Conservation (phyloP, 2,797 vertebrate species). For the Champsocephalus gunnari region DNA sequence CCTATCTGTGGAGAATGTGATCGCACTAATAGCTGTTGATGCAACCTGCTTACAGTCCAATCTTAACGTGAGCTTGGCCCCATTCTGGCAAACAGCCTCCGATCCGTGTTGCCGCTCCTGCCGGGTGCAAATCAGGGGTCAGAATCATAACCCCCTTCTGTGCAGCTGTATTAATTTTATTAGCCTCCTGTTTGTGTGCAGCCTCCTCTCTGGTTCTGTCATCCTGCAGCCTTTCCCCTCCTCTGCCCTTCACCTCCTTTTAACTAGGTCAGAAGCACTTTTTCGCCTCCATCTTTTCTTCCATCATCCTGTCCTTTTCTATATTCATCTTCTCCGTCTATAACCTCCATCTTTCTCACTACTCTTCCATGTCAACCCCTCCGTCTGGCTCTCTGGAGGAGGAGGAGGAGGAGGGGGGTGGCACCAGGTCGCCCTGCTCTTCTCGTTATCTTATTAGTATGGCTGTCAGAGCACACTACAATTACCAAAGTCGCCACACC, state of each 20-base stretch:
- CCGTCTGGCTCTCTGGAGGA: constrained; percentile 32
- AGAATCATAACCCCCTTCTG: constrained; percentile 14
- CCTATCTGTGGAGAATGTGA: constrained; percentile 4
- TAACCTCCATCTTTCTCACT: constrained; percentile 43
- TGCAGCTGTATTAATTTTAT: constrained; percentile 39
- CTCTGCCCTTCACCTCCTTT: neutral
- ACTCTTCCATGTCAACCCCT: constrained; percentile 32
- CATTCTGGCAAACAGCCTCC: constrained; percentile 34
- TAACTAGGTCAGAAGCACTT: neutral
- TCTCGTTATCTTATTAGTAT: constrained; percentile 76
- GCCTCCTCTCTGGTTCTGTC: neutral
- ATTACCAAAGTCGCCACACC: constrained; percentile 56
- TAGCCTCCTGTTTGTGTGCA: constrained; percentile 8
- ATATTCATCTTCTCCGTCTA: constrained; percentile 5
- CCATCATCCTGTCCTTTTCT: neutral
- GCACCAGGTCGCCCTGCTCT: constrained; percentile 44
- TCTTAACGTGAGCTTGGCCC: neutral
- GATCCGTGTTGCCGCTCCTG: constrained; percentile 1
- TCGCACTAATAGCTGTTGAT: constrained; percentile 21
- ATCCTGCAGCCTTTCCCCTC: neutral
- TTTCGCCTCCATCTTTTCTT: neutral
- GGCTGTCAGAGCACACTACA: constrained; percentile 62
- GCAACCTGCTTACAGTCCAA: neutral
- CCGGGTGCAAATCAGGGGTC: constrained; percentile 12
- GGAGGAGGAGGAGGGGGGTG: constrained; percentile 23